Conservation (phyloP, 2,113 vertebrate genomes). For the Colius striatus region DNA sequence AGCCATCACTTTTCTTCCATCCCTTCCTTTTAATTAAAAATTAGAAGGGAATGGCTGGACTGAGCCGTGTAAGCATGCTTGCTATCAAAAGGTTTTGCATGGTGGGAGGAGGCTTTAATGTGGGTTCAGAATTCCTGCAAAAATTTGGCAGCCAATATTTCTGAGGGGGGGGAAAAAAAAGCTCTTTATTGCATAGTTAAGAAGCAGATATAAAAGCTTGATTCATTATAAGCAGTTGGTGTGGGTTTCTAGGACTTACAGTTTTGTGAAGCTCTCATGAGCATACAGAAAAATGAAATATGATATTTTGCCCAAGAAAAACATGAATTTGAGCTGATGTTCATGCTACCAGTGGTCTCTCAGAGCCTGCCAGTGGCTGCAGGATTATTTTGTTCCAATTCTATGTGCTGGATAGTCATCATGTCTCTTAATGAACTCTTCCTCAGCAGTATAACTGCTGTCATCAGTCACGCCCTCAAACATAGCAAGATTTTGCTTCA, state of each 20-base stretch:
- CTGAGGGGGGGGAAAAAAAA: background rate
- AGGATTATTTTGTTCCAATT: background rate
- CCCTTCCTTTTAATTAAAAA: conserved; percentile 55
- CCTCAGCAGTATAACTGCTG: background rate
- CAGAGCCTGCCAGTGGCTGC: background rate
- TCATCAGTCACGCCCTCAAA: background rate
- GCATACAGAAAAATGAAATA: background rate
- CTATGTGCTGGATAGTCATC: background rate
- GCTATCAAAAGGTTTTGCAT: conserved; percentile 35
- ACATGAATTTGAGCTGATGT: background rate
- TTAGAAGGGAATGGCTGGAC: background rate
- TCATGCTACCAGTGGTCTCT: background rate
- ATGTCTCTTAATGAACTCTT: background rate
- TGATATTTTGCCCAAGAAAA: background rate
- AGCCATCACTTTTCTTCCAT: conserved; percentile 51
- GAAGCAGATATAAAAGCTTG: conserved; percentile 34
- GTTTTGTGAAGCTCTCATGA: conserved; percentile 3
- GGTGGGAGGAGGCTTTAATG: conserved; percentile 31
- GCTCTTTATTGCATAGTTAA: conserved; percentile 43
- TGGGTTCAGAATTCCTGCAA: conserved; percentile 57
- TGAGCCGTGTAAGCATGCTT: background rate
- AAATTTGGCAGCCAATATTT: conserved; percentile 36
- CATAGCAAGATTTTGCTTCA: background rate
- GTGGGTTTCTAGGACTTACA: conserved; percentile 35
- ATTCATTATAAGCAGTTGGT: conserved; percentile 35